Percentiles rank a stretch among this genome's conserved stretches.
Evolutionary conservation across 2,888 invertebrate genomes (phyloP).

Genomic region (Magallana nippona): DNA sequence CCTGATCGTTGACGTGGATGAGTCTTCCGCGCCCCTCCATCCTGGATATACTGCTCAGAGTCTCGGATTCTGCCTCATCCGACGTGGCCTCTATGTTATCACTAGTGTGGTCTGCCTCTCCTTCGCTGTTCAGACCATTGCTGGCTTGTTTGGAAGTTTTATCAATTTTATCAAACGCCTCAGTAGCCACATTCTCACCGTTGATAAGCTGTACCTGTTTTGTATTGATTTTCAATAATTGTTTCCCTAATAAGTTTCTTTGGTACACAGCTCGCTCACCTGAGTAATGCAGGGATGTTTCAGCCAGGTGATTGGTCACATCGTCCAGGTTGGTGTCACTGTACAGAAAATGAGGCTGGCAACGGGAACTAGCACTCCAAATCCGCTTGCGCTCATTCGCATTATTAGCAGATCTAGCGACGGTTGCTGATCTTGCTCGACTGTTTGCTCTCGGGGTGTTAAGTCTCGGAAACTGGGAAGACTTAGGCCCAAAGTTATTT

Average conservation of each 20-base stretch:
- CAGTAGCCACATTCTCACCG: slow-evolving; percentile 45
- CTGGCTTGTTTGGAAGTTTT: slow-evolving; percentile 37
- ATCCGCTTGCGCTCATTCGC: background rate
- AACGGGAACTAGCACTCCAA: slow-evolving; percentile 49
- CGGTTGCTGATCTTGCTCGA: slow-evolving; percentile 34
- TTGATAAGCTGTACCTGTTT: slow-evolving; percentile 45
- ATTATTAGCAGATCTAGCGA: background rate
- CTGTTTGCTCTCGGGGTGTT: slow-evolving; percentile 13
- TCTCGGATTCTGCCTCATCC: slow-evolving; percentile 22
- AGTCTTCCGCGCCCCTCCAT: slow-evolving; percentile 48
- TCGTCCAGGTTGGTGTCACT: slow-evolving; percentile 56
- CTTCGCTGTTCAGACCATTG: slow-evolving; percentile 35
- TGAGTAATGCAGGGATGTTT: slow-evolving; percentile 61
- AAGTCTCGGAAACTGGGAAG: slow-evolving; percentile 37
- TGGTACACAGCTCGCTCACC: slow-evolving; percentile 57
- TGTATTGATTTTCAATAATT: slow-evolving; percentile 53
- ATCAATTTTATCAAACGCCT: slow-evolving; percentile 44
- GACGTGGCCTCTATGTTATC: slow-evolving; percentile 40
- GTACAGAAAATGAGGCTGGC: slow-evolving; percentile 36
- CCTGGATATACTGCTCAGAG: slow-evolving; percentile 45
- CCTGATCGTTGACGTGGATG: slow-evolving; percentile 47
- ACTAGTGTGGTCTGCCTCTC: slow-evolving; percentile 41
- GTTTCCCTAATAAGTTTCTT: slow-evolving; percentile 46
- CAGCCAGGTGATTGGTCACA: slow-evolving; percentile 58
- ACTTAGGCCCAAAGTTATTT: slow-evolving; percentile 48